Percentiles rank a stretch among this genome's conserved stretches.
These are phyloP conservation scores for Nemotelus nigrinus DNA, from an alignment of 2,888 invertebrate genomes.

Conservation along the genomic window DNA sequence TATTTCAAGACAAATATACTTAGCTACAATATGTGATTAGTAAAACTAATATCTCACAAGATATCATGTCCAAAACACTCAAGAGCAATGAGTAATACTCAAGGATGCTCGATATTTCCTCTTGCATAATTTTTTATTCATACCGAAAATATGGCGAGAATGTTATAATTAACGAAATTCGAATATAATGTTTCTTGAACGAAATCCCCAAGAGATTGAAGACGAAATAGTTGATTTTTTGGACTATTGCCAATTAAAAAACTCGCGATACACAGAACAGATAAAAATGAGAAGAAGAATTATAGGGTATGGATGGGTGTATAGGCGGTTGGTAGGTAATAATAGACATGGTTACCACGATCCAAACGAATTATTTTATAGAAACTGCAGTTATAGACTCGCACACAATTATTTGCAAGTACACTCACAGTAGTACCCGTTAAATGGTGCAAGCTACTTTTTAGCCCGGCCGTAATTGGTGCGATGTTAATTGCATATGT, in stretches of 20 bases:
- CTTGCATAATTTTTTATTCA: too few species aligned
- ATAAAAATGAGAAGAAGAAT: background rate
- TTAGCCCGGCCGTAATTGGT: slow-evolving; percentile 21
- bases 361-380: background rate
- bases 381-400: slow-evolving; percentile 20
- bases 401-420: background rate
- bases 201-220: background rate
- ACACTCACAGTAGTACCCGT: background rate
- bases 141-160: background rate
- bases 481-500: background rate
- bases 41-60: too few species aligned
- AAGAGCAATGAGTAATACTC: too few species aligned
- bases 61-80: too few species aligned
- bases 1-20: too few species aligned
- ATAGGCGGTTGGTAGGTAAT: slow-evolving; percentile 21
- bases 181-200: background rate
- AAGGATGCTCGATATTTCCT: too few species aligned
- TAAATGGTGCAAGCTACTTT: background rate
- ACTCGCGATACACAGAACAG: slow-evolving; percentile 27
- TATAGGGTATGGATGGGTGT: background rate
- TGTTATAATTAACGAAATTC: background rate
- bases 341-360: slow-evolving; percentile 13
- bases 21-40: too few species aligned
- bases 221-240: slow-evolving; percentile 24
- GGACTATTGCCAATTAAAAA: slow-evolving; percentile 30